Evolutionary conservation across 1,140 invertebrate species (phyloP), one percentile per base, ranked within the genome.

Genomic region (Zaprionus davidi): DNA sequence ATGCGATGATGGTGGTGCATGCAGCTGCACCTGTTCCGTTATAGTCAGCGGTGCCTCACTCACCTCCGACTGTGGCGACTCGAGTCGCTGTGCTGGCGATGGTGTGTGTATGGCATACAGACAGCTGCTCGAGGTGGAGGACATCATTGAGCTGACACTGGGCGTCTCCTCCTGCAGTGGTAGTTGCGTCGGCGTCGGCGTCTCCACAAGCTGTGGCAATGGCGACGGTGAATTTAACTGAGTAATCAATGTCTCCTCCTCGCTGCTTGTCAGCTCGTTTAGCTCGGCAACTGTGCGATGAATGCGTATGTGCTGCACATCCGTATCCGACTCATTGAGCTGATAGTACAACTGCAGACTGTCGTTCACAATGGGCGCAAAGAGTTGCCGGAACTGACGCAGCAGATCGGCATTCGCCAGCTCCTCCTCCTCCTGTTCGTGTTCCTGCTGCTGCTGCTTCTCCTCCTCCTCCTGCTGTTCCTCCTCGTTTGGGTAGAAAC

Each of bases 91-190:
- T 17, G 72, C 71, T 13, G 85, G 84, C 24, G 87, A 88, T 0
- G 91, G 90, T 5, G 91, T 86, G 26, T 82, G 78, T 55, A 92
- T 90, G 11, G 91, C 91, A 60, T 83, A 92, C 26, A 92, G 63
- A 2, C 91, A 92, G 49, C 79, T 91, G 36, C 87, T 86, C 17
- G 87, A 79, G 6, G 90, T 90, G 17, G 90, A 73, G 15, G 78
- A 81, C 17, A 75, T 56, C 17, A 75, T 56, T 17, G 68, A 69
- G 13, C 66, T 79, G 12, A 49, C 62, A 4, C 60, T 65, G 24
- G 69, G 66, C 49, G 74, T 62, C 38, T 36, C 20, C 7, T 51
- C 46, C 11, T 22, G 56, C 55, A 53, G 56, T 9, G 28, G 9
- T 31, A 3, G 31, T 31, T 0, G 31, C 9, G 31, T 9, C 31